Conservation (phyloP, 2,797 vertebrate species). For the Microcaecilia unicolor region DNA sequence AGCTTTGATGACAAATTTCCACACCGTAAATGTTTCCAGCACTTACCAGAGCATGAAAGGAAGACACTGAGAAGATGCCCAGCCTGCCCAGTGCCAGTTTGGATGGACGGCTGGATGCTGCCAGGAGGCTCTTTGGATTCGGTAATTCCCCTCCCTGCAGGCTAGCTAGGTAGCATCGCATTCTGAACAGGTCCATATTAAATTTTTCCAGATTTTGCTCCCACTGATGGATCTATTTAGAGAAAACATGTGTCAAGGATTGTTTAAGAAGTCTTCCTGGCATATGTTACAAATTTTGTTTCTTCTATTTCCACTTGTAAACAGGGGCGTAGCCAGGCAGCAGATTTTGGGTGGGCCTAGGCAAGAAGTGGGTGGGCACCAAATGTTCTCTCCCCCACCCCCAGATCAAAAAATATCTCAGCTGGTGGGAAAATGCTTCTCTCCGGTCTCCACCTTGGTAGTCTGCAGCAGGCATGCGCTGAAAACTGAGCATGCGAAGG, state of each 20-base stretch:
- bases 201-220: conserved; percentile 92
- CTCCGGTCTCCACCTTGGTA: too few relatives aligned
- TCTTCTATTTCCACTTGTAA: neutral
- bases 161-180: conserved; percentile 89
- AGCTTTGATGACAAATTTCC: too few relatives aligned
- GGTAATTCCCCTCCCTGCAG: conserved; percentile 87
- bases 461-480: too few relatives aligned
- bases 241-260: conserved; percentile 13
- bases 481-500: too few relatives aligned
- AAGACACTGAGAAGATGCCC: conserved; percentile 85
- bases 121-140: conserved; percentile 86
- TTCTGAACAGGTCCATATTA: conserved; percentile 86
- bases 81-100: conserved; percentile 77
- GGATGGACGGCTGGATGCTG: conserved; percentile 81
- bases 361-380: too few relatives aligned
- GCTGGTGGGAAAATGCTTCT: too few relatives aligned
- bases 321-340: too few relatives aligned
- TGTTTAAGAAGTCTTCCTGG: conserved; percentile 1
- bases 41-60: conserved; percentile 87
- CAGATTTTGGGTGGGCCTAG: too few relatives aligned
- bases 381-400: too few relatives aligned
- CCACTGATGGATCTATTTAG: conserved; percentile 85
- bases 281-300: conserved; percentile 9
- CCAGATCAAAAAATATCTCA: too few relatives aligned
- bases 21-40: fast-evolving